Conservation (phyloP, 2,797 vertebrate species). For the Pygocentrus nattereri region DNA sequence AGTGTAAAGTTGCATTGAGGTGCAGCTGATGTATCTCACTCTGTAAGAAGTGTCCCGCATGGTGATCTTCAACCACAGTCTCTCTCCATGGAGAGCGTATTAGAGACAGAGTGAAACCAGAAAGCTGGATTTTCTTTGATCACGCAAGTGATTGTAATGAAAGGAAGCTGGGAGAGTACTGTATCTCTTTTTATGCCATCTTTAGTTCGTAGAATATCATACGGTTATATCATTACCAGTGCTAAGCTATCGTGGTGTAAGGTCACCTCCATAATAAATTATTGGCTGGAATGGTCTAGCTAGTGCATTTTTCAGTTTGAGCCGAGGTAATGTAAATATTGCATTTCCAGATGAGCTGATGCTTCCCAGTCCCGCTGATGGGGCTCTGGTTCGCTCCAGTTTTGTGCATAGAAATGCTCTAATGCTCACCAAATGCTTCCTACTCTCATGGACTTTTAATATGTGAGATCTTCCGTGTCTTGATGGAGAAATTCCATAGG, state of each 20-base stretch:
- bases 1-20: neutral
- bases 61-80: slow-evolving; percentile 3
- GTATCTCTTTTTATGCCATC: slow-evolving; percentile 1
- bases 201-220: slow-evolving; percentile 17
- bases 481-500: too few species aligned
- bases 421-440: neutral
- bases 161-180: slow-evolving; percentile 16
- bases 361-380: neutral
- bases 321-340: slow-evolving; percentile 61
- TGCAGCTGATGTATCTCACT: neutral
- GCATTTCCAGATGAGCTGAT: slow-evolving; percentile 74
- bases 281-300: slow-evolving; percentile 61
- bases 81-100: neutral
- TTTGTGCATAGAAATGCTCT: neutral
- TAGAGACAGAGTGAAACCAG: slow-evolving; percentile 11
- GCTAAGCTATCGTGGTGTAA: slow-evolving; percentile 51
- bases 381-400: slow-evolving; percentile 2
- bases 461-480: neutral
- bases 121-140: slow-evolving; percentile 13
- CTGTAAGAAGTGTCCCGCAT: neutral
- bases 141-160: slow-evolving; percentile 19
- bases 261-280: slow-evolving; percentile 70
- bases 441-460: neutral
- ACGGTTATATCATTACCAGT: slow-evolving; percentile 68
- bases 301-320: slow-evolving; percentile 61